A percentile compares a stretch with the other conserved stretches of the same genome.
These are phyloP conservation scores for Hirtodrosophila confusa DNA, from an alignment of 2,888 invertebrate genomes.

Conservation along the genomic window DNA sequence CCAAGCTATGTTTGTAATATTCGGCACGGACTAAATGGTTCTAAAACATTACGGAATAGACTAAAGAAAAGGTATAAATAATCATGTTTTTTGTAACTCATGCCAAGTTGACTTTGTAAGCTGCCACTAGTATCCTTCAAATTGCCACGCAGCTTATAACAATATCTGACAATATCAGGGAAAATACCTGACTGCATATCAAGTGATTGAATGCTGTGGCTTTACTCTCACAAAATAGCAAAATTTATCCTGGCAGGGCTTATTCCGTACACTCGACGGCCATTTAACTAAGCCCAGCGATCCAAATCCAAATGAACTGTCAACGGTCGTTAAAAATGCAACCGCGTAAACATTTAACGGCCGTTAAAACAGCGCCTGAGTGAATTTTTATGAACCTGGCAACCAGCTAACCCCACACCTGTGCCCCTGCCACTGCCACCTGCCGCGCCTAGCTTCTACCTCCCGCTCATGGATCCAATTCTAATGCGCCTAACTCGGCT, in stretches of 20 bases:
- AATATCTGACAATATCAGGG: not conserved
- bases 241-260: slow-evolving; percentile 1
- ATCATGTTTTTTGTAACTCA: too few relatives aligned
- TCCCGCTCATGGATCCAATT: too few relatives aligned
- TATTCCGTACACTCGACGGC: slow-evolving; percentile 19
- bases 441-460: not conserved
- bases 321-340: slow-evolving; percentile 73
- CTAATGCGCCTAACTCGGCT: slow-evolving; percentile 34
- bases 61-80: too few relatives aligned
- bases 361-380: slow-evolving; percentile 70
- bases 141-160: not conserved
- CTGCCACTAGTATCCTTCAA: not conserved
- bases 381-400: slow-evolving; percentile 68
- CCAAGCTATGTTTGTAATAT: too few relatives aligned
- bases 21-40: too few relatives aligned
- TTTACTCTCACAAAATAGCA: not conserved
- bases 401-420: slow-evolving; percentile 11
- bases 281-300: slow-evolving; percentile 57
- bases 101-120: too few relatives aligned
- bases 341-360: slow-evolving; percentile 74
- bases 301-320: slow-evolving; percentile 70
- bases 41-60: too few relatives aligned
- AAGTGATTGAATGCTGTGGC: slow-evolving; percentile 14
- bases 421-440: not conserved
- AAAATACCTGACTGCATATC: not conserved